Conservation (phyloP, 2,888 invertebrate species). For the Cosmopolites sordidus region DNA sequence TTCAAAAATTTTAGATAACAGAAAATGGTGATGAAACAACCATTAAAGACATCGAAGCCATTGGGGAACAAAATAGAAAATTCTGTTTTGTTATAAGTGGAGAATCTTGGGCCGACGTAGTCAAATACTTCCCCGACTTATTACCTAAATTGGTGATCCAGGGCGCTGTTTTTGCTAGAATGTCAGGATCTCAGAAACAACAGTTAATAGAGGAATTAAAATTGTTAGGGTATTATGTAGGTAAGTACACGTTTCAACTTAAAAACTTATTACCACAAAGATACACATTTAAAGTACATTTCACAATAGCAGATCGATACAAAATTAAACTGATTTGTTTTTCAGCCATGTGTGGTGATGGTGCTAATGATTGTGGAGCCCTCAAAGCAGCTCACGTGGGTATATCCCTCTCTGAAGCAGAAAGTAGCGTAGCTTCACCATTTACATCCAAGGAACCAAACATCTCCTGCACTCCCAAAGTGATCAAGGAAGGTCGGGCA, state of each 20-base stretch:
- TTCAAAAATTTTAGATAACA: slow-evolving; percentile 10
- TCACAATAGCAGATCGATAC: too few species aligned
- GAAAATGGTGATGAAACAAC: slow-evolving; percentile 15
- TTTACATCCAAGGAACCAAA: slow-evolving; percentile 85
- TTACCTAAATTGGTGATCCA: slow-evolving; percentile 64
- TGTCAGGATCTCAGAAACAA: slow-evolving; percentile 94
- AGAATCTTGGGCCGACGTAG: slow-evolving; percentile 67
- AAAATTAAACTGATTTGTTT: slow-evolving; percentile 23
- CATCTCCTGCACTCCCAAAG: slow-evolving; percentile 77
- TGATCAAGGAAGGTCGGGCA: slow-evolving; percentile 84
- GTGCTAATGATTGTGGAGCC: slow-evolving; percentile 95
- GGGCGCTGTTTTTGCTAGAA: slow-evolving; percentile 88
- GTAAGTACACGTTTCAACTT: slow-evolving; percentile 50
- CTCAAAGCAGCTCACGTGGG: slow-evolving; percentile 90
- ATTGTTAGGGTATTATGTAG: slow-evolving; percentile 81
- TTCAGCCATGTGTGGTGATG: slow-evolving; percentile 93
- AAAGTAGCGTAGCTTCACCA: slow-evolving; percentile 90
- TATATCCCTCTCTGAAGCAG: slow-evolving; percentile 85
- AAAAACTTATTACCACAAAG: too few species aligned
- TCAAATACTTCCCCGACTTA: slow-evolving; percentile 64
- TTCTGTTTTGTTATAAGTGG: slow-evolving; percentile 50
- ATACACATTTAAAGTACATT: too few species aligned
- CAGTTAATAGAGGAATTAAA: slow-evolving; percentile 84
- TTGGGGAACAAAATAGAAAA: slow-evolving; percentile 21
- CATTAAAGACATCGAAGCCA: slow-evolving; percentile 25